Conservation (phyloP, 2,797 vertebrate species). For the Anas acuta region DNA sequence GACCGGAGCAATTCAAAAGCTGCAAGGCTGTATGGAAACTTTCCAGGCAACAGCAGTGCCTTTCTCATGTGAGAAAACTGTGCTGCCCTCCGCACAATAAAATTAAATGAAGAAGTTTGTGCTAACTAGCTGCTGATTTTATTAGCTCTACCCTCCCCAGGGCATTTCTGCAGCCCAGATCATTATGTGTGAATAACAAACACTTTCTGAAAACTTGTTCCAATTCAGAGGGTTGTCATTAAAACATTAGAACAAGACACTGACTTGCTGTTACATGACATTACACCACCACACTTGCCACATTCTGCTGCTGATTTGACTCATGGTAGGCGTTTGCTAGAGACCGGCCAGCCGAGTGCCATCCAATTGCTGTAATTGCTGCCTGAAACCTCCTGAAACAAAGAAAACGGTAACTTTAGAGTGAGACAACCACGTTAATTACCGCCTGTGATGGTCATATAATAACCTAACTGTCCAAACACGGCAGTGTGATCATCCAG, state of each 20-base stretch:
- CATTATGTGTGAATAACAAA: conserved; percentile 15
- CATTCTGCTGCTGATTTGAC: neutral
- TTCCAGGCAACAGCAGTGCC: conserved; percentile 9
- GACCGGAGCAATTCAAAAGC: neutral
- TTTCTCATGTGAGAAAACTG: neutral
- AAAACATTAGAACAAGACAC: conserved; percentile 30
- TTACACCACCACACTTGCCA: neutral
- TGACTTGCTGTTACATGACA: conserved; percentile 16
- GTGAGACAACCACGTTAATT: conserved; percentile 7
- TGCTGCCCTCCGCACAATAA: conserved; percentile 2
- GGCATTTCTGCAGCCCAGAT: neutral
- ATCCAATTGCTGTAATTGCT: conserved; percentile 3
- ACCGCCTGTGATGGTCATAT: neutral
- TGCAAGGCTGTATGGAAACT: neutral
- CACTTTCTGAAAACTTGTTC: conserved; percentile 3
- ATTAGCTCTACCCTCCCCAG: conserved; percentile 7
- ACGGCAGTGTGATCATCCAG: conserved; percentile 7
- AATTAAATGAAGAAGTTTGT: conserved; percentile 15
- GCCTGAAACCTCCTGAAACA: conserved; percentile 38
- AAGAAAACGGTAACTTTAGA: neutral
- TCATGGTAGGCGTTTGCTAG: neutral
- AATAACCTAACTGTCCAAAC: conserved; percentile 26
- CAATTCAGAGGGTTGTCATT: neutral
- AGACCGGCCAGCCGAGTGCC: neutral
- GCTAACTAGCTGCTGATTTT: conserved; percentile 43